Base-by-base conservation (phyloP, 2,113 vertebrate species). In the Abramis brama region DNA sequence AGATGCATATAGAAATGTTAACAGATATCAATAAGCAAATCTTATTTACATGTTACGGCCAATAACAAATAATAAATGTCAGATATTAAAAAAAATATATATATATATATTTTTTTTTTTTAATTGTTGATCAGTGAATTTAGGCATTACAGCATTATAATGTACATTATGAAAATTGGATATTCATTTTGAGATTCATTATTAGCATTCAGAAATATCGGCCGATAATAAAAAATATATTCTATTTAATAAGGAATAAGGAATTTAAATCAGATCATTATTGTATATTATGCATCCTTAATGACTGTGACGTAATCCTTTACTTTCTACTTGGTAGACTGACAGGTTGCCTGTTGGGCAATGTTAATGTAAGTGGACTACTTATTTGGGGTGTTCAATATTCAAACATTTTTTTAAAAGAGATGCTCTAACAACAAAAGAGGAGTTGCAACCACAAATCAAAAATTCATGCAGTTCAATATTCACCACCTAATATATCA, bases 391-490 rank as follows among this genome's bases (percentile, higher is more conserved):
- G 7, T 43, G 39, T 43, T 43, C 39, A 8, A 43, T 43, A 43
- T 43, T 43, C 43, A 43, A 9, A 43, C 0, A 9, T 0, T 2
- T 2, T 2, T 2, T 9, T 0, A 9, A 43, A 43, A 43, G 8
- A 43, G 43, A 43, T 43, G 43, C 43, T 43, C 43, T 9, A 43
- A 43, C 43, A 43, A 43, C 43, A 43, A 43, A 43, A 43, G 43
- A 43, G 43, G 43, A 9, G 8, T 8, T 43, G 7, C 39, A 43
- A 9, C 43, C 43, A 43, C 2, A 43, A 43, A 43, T 43, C 0
- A 0, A 1, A 43, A 43, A 43, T 39, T 39, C 39, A 7, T 7
- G 21, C 19, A n/a, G 30, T 55, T 78, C 30, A 10, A 39, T 60
- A 78, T 78, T 78, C 52, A 23, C 30, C 21, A 2, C 68, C 50